These are phyloP conservation scores for Antheraea yamamai DNA, from an alignment of 2,888 invertebrate species.

Conservation along the genomic window DNA sequence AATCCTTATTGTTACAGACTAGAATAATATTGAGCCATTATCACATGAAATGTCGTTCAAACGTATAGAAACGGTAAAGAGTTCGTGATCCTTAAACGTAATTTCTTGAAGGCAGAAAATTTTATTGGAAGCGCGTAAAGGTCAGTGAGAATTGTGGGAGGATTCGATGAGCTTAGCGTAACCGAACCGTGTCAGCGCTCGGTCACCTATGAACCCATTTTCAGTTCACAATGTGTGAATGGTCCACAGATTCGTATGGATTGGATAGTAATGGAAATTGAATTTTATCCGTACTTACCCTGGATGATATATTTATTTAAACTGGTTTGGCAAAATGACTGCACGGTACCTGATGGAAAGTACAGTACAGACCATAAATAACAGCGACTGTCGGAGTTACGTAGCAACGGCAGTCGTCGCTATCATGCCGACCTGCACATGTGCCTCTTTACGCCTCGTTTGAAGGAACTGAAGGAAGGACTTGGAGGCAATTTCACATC, in stretches of 20 bases:
- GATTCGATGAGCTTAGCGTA: slow-evolving; percentile 36
- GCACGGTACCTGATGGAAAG: too few relatives aligned
- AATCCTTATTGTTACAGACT: not conserved
- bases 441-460: too few relatives aligned
- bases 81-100: not conserved
- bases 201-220: slow-evolving; percentile 24
- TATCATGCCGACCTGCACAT: too few relatives aligned
- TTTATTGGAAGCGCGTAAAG: slow-evolving; percentile 34
- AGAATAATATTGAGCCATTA: not conserved
- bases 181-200: slow-evolving; percentile 21
- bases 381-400: too few relatives aligned
- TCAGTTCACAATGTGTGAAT: not conserved
- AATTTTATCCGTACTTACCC: not conserved
- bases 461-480: too few relatives aligned
- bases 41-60: not conserved
- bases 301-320: too few relatives aligned
- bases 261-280: not conserved
- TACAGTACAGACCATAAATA: too few relatives aligned
- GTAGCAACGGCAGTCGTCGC: too few relatives aligned
- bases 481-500: too few relatives aligned
- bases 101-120: slow-evolving; percentile 3
- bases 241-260: not conserved
- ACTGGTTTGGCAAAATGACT: too few relatives aligned
- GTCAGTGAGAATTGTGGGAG: slow-evolving; percentile 29
- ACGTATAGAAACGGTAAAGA: not conserved